Base-by-base conservation (phyloP, 2,113 vertebrate genomes). In the Paedocypris sp. region DNA sequence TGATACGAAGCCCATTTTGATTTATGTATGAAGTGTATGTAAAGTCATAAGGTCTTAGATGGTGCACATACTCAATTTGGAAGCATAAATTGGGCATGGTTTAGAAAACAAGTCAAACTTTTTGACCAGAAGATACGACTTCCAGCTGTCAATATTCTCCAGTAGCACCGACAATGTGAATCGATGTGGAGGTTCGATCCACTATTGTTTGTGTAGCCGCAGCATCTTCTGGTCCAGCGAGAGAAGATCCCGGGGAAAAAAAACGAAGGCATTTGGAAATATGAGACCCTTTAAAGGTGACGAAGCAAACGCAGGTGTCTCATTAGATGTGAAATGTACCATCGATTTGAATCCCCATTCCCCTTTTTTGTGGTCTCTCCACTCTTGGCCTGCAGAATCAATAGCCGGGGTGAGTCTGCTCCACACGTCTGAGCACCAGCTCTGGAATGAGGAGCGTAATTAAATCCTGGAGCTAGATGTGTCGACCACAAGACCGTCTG, bases 321-420 rank as follows among this genome's bases (percentile, higher is more conserved):
- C 78, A 81, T 85, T 83, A 84, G 76, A 80, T 33, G 45, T 72
- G 74, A 79, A 78, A 84, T 75, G 74, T 75, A 38, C 61, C 79
- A 84, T 85, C 70, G 80, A 84, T 80, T 79, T 48, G 47, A 70
- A 60, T 49, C 56, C 22, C 22, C 23, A 45, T 66, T 62, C 12
- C 42, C 16, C 62, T 63, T 67, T 77, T 53, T 39, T 39, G 61
- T 58, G 67, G 73, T 70, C 70, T 63, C 70, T 42, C 68, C 69
- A 74, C 69, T 62, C 56, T 35, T n/a, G n/a, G 53, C 62, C 70
- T 66, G 68, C 20, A 43, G n/a, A 72, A 83, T 85, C 83, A 53
- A 85, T 85, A 68, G 35, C 43, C 15, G 50, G 38, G 75, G 35
- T 73, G 72, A 75, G 75, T 74, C 73, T 56, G 43, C 71, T 71